Evolutionary conservation across 2,888 invertebrate species (phyloP).

Genomic region (Yponomeuta plumbellus): DNA sequence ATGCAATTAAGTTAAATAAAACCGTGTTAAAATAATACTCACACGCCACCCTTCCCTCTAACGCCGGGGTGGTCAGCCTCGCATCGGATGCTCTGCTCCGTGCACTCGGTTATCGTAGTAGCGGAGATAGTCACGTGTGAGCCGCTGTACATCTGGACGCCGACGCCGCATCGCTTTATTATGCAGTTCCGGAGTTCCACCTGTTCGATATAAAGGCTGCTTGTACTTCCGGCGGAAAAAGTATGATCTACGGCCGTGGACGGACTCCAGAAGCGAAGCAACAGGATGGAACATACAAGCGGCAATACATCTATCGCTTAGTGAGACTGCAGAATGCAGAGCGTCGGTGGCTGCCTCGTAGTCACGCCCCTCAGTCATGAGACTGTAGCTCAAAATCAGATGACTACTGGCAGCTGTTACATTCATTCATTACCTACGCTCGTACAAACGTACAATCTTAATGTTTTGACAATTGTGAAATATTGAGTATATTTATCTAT

Average conservation of each 20-base stretch:
- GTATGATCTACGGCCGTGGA: no score
- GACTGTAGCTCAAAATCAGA: neutral
- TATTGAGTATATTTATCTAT: no score
- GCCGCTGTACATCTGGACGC: constrained; percentile 64
- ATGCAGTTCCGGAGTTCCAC: constrained; percentile 56
- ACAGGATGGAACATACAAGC: no score
- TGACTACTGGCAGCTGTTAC: neutral
- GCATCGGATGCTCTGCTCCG: constrained; percentile 57
- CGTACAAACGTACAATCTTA: no score
- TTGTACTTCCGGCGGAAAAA: neutral
- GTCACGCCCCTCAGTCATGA: neutral
- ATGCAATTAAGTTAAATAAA: no score
- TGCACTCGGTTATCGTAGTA: constrained; percentile 40
- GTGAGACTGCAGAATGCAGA: no score
- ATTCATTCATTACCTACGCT: no score
- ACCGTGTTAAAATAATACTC: neutral
- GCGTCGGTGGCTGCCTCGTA: neutral
- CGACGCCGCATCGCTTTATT: constrained; percentile 61
- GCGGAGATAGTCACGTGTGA: constrained; percentile 42
- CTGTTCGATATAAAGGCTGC: constrained; percentile 29
- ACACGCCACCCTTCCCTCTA: constrained; percentile 14
- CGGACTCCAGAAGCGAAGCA: no score
- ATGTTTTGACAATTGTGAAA: no score
- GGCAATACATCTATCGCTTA: no score
- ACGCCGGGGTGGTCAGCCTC: constrained; percentile 37